Conservation (phyloP, 2,888 invertebrate species). For the Lasioglossum calceatum region DNA sequence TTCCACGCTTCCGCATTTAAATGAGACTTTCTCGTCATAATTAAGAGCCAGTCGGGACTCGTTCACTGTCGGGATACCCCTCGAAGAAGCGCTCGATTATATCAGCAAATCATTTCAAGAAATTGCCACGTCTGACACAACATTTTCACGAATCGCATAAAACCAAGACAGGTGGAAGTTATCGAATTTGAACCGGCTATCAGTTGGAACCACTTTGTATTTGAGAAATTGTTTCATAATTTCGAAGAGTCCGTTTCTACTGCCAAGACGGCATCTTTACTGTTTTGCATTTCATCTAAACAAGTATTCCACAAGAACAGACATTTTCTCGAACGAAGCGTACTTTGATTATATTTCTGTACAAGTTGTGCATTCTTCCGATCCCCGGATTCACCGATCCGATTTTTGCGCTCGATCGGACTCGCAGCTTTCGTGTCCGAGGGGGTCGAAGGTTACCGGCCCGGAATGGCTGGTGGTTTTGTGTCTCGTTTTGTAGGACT, state of each 20-base stretch:
- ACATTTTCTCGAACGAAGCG: no score
- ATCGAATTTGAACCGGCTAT: no score
- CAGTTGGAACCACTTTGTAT: no score
- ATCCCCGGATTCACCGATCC: neutral
- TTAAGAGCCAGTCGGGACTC: neutral
- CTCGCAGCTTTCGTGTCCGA: conserved; percentile 7
- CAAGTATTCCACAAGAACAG: no score
- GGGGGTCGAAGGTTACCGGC: conserved; percentile 53
- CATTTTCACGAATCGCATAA: no score
- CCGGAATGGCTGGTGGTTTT: conserved; percentile 27
- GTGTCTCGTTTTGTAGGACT: neutral
- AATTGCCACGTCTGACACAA: no score
- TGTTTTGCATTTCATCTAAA: no score
- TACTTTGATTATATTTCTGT: no score
- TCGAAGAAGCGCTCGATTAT: neutral
- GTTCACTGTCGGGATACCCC: neutral
- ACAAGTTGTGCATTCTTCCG: neutral
- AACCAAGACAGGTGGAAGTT: no score
- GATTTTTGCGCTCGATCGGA: neutral
- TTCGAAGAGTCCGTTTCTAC: no score
- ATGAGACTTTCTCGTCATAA: conserved; percentile 46
- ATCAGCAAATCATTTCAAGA: neutral
- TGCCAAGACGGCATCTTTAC: no score
- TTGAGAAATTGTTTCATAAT: no score
- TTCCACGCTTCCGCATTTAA: conserved; percentile 48